These are phyloP conservation scores for Gobio occitaniae DNA, from an alignment of 2,797 vertebrate genomes.

Conservation along the genomic window DNA sequence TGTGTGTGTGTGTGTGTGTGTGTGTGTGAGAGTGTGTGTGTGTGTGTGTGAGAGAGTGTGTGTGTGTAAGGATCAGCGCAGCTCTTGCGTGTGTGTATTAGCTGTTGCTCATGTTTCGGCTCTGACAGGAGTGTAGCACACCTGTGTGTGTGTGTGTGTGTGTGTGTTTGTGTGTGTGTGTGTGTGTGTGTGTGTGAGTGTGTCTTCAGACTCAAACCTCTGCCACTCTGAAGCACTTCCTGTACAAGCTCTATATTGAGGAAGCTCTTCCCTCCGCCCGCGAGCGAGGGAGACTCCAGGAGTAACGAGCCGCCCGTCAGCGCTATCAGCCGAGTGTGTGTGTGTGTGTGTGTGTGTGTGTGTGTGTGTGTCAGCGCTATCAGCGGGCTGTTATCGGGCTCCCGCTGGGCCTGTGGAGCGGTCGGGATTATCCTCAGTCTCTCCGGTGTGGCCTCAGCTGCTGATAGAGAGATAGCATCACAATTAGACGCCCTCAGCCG, in stretches of 20 bases:
- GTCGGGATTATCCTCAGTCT: slow-evolving; percentile 50
- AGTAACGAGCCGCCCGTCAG: slow-evolving; percentile 73
- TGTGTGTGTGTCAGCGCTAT: no score
- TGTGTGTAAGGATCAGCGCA: no score
- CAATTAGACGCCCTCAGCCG: slow-evolving; percentile 13
- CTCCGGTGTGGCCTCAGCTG: slow-evolving; percentile 27
- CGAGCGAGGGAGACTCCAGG: slow-evolving; percentile 39
- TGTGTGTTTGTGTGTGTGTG: no score
- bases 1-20: no score
- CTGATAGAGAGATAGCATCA: slow-evolving; percentile 8
- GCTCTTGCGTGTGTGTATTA: no score
- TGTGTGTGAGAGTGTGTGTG: no score
- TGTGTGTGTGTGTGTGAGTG: no score
- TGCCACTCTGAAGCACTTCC: neutral
- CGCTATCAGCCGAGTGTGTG: neutral
- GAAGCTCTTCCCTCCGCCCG: neutral
- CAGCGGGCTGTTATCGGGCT: slow-evolving; percentile 67
- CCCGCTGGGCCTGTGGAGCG: slow-evolving; percentile 62
- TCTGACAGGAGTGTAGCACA: no score
- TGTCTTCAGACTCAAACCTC: neutral
- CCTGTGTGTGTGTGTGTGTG: no score
- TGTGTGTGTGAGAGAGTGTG: no score
- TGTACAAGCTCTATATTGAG: slow-evolving; percentile 1
- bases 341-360: no score
- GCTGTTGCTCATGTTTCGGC: no score